Evolutionary conservation across 2,888 invertebrate genomes (phyloP), one percentile per base, ranked within the genome.

Genomic region (Nudaria mundana): DNA sequence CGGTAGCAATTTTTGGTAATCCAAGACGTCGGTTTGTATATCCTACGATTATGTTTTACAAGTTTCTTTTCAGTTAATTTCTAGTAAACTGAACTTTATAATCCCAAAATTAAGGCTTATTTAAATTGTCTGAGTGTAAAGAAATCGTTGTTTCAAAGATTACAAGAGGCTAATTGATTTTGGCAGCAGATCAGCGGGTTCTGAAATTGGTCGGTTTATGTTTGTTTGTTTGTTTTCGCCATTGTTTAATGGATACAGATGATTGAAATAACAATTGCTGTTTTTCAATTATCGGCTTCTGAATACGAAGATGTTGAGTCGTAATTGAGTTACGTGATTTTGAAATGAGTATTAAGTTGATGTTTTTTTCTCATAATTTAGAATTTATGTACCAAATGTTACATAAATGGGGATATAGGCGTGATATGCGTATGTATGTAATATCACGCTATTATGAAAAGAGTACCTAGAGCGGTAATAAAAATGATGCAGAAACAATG

Each of bases 161-260:
- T 81, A 75, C 68, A 71, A 72, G 64, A 69, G 66, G 64, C 70
- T 81, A 84, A 84, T 84, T 84, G 83, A 83, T 82, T 82, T 84
- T 77, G 81, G 78, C 81, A 76, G 74, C 53, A 65, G 71, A 84
- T 83, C 74, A 76, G 66, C 77, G 66, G 66, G 70, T 70, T 63
- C 55, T 52, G 52, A 77, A 80, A 81, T 80, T 81, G 74, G 63
- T 51, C 50, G 59, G 66, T 71, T 69, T 71, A 71, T 75, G 37
- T 73, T 68, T 76, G 68, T 71, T 66, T 66, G 60, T 75, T 55
- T 50, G 54, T 64, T 54, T 66, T 61, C 55, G 47, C 45, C 47
- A 43, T 45, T 52, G 58, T 63, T 58, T 64, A 66, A 70, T 64
- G 61, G 61, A 51, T 54, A 59, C 63, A 59, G 62, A 59, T 62